Evolutionary conservation across 2,113 vertebrate species (phyloP), one percentile per base, ranked within the genome.

Genomic region (Cavia porcellus): DNA sequence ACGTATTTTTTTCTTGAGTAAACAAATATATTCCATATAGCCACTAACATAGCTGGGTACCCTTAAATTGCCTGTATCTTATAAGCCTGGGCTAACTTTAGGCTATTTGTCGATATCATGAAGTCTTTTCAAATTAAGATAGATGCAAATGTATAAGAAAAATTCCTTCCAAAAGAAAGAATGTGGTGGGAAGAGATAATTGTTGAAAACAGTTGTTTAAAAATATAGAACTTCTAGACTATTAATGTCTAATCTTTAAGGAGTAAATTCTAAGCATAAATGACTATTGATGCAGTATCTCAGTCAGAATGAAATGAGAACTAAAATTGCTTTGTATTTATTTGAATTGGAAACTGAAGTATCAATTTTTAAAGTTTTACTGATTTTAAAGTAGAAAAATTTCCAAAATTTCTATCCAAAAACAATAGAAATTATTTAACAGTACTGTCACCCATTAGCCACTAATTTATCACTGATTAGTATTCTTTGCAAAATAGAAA

Each of bases 401-500:
- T 89, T 11, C 32, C 64, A 45, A 55, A 90, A 59, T 94, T 87
- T 92, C 8, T 52, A 62, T 66, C 86, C 57, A 70, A 45, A 62
- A 89, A 64, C 2, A 52, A 55, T n/a, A 86, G 11, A 86, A 57
- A n/a, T 55, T 87, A 95, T 92, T 62, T 94, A 32, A 32, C 20
- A 64, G 17, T 7, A 61, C 20, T 74, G 22, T 62, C 3, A 57
- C 30, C 0, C 3, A 30, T 35, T 79, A 79, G 17, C 64, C 52
- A 80, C 30, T 61, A 38, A 70, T 64, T 95, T 82, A 93, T 9
- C 12, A 79, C 1, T 25, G 20, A 57, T 90, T 89, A 45, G 61
- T 68, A 87, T 92, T 86, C 80, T 42, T 91, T 28, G 59, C 45
- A 86, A 96, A 74, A 79, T 74, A 83, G 55, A 64, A 79, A 91